Evolutionary conservation across 1,140 invertebrate genomes (phyloP), one percentile per base, ranked within the genome.

Genomic region (Sogatella furcifera): DNA sequence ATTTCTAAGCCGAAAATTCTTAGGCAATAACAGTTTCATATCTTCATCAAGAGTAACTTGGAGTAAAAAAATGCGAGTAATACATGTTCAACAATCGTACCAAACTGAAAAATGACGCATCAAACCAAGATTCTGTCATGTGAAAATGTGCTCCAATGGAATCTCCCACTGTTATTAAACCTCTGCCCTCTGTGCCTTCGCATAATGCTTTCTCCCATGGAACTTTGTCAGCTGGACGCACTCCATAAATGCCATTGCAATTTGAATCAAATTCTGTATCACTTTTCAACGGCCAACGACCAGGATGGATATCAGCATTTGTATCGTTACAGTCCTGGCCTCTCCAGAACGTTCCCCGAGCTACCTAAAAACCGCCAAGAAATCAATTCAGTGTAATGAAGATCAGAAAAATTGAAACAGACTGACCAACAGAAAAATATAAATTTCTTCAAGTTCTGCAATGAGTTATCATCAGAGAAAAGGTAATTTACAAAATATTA

Each of bases 101-200:
- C 57, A 63, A 57, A 28, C 70, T 69, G 6, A 76, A 59, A 14
- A 69, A 62, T 52, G 62, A 66, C 9, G 75, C 69, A 57, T 77
- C 72, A 15, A 78, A 66, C 77, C 77, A 79, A 41, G 74, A 64
- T 59, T 72, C 68, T 6, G 78, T 78, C 17, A 77, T 67, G 57
- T 79, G 77, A 59, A 80, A 79, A 67, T 79, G 77, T n/a, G 78
- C 78, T 15, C 74, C 73, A 1, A 79, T 70, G 2, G 78, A 80
- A 64, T 80, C 78, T 3, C 78, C 78, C 21, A 80, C 64, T n/a
- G 75, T 72, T n/a, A 75, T 71, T 0, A 79, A 57, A 15, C 78
- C 78, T 46, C 69, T 59, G 8, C 69, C 67, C 9, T 70, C 60
- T 11, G 68, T 70, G 6, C 68, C 64, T 1, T 58, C 65, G 62